Evolutionary conservation across 2,113 vertebrate species (phyloP).

Genomic region (Eurypyga helias): DNA sequence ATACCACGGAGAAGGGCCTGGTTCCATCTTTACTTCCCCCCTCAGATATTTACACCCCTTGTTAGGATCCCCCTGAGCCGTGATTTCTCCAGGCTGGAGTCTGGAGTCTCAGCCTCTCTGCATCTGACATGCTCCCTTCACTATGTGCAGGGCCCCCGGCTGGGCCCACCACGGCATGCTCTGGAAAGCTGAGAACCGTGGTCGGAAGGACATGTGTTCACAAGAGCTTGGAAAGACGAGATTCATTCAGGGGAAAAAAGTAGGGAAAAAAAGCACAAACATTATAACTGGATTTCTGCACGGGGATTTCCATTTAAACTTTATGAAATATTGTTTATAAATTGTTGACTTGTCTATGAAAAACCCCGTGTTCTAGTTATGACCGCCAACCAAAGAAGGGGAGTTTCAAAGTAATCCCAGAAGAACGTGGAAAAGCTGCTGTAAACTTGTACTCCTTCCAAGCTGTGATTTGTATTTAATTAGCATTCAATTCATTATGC

Average conservation of each 20-base stretch:
- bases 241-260: neutral
- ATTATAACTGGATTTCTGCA: neutral
- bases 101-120: neutral
- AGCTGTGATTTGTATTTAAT: conserved; percentile 64
- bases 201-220: neutral
- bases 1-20: neutral
- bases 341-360: neutral
- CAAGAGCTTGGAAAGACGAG: neutral
- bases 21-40: neutral
- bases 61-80: neutral
- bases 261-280: neutral
- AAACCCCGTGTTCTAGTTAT: neutral
- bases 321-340: neutral
- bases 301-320: neutral
- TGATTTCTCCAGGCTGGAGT: neutral
- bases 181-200: neutral
- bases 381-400: neutral
- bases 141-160: neutral
- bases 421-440: neutral
- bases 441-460: conserved; percentile 17
- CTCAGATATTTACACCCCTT: neutral
- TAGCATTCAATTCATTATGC: conserved; percentile 47
- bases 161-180: neutral
- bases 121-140: neutral
- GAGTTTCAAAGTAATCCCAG: neutral